phyloP scores from a whole-genome alignment of 1,140 invertebrate genomes.

The Hormaphis cornu region DNA sequence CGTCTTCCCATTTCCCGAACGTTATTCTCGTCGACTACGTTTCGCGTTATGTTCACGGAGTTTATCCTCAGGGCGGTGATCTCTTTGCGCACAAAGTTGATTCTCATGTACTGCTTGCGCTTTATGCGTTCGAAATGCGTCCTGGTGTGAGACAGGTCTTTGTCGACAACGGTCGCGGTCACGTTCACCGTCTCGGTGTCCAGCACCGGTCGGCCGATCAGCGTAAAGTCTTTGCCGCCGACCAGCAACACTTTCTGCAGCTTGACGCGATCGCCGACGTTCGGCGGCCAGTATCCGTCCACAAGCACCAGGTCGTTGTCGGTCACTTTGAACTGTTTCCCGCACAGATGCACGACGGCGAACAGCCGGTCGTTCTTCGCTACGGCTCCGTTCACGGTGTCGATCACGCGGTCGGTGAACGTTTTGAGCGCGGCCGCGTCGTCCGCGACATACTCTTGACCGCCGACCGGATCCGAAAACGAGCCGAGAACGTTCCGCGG shows the following conservation, averaged over 20 bases:
- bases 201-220: constrained; percentile 72
- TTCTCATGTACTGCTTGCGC: constrained; percentile 37
- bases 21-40: neutral
- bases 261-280: constrained; percentile 68
- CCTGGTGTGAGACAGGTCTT: constrained; percentile 74
- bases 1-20: constrained; percentile 15
- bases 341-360: constrained; percentile 71
- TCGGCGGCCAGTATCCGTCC: constrained; percentile 73
- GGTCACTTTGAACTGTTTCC: constrained; percentile 81
- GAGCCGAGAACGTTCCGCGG: neutral
- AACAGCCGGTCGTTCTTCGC: constrained; percentile 63
- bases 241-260: constrained; percentile 77
- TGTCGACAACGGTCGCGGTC: constrained; percentile 80
- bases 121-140: constrained; percentile 42
- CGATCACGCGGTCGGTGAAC: constrained; percentile 48
- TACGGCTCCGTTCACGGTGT: constrained; percentile 36
- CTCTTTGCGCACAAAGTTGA: constrained; percentile 35
- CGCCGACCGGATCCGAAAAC: neutral
- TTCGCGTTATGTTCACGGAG: constrained; percentile 1
- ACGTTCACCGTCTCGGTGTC: constrained; percentile 63
- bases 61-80: constrained; percentile 33
- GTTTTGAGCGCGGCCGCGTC: neutral
- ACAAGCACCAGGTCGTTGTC: constrained; percentile 75
- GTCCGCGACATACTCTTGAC: constrained; percentile 15
- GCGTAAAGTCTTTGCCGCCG: constrained; percentile 73